Evolutionary conservation across 2,797 vertebrate species (phyloP), one percentile per base, ranked within the genome.

Genomic region (Sebastes melanostomus): DNA sequence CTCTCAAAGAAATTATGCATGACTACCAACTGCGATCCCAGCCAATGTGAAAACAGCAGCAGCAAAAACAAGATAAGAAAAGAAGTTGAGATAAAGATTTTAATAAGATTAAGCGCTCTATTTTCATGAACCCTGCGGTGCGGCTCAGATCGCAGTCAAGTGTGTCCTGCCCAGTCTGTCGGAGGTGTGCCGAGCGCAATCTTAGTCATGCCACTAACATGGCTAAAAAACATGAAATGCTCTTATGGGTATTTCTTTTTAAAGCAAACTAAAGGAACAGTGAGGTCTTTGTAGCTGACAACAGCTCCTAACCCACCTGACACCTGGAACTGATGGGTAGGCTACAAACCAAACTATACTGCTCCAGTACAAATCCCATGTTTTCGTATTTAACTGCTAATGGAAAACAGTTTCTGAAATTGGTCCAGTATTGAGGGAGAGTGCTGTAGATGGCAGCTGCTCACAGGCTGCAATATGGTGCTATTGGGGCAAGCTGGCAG

Each of bases 1-100:
- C 22, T 27, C 34, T 80, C 46, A 62, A 13, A 75, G 86, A 88
- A 62, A 81, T 73, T 6, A 87, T 85, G 78, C 75, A 56, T 50
- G 76, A 72, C 18, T 20, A 10, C 54, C 59, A 75, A 69, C 14
- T 78, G 66, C 24, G 82, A 38, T 73, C n/a, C 30, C 18, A 55
- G 25, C 8, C 29, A 52, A 71, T 77, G 83, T 84, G 54, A 73
- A 29, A 77, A 70, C 55, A 68, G 68, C 66, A 38, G 72, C 25
- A 50, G 18, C 22, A 55, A 24, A 24, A 56, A 25, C 54, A 25
- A 25, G 54, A 24, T 25, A 25, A 56, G n/a, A 55, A 60, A 14
- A 54, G 16, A 63, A 18, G 12, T 58, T 38, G 12, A 38, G 22
- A 38, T 56, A 12, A 58, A 59, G 55, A 59, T 36, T 36, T 36